Evolutionary conservation across 2,888 invertebrate species (phyloP), one percentile per base, ranked within the genome.

Genomic region (Drosophila sordidula): DNA sequence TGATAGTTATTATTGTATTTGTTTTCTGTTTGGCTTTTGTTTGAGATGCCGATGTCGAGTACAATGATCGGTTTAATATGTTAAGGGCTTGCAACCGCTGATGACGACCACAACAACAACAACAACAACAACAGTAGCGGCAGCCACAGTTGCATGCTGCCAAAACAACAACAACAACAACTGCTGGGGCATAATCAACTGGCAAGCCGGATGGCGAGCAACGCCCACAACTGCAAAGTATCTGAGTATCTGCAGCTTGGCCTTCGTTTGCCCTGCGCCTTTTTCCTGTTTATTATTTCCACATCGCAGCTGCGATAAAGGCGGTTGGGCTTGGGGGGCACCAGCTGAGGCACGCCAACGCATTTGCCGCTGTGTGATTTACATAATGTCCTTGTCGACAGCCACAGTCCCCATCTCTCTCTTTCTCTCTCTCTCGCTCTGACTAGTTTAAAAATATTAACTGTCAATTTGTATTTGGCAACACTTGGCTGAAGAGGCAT

Each of bases 41-140:
- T 50, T 52, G 68, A 66, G 63, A 78, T 59, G 57, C 51, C 87
- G 70, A 83, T 86, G 91, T 91, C 91, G 80, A 86, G 80, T 85
- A 89, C 90, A 90, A 91, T 91, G 89, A 91, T 91, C 90, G 88
- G 83, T 90, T 91, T 91, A 91, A 91, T 91, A 91, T 90, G 87
- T 91, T 90, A 91, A 49, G 67, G 56, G 51, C 64, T 51, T 51
- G 52, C 49, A 54, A 46, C 34, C 29, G 47, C 50, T 57, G 58
- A 61, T 59, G 64, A 56, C 29, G 61, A 64, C 47, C 38, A 57
- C 54, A 51, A 59, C 44, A 52, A 41, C 56, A 61, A 42, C 59
- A 39, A 45, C 59, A 14, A n/a, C 54, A 34, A 26, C 54, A 44
- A 34, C 42, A n/a, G n/a, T n/a, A n/a, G n/a, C n/a, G n/a, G n/a